phyloP scores from a whole-genome alignment of 2,113 vertebrate species.

The Buteo buteo region DNA sequence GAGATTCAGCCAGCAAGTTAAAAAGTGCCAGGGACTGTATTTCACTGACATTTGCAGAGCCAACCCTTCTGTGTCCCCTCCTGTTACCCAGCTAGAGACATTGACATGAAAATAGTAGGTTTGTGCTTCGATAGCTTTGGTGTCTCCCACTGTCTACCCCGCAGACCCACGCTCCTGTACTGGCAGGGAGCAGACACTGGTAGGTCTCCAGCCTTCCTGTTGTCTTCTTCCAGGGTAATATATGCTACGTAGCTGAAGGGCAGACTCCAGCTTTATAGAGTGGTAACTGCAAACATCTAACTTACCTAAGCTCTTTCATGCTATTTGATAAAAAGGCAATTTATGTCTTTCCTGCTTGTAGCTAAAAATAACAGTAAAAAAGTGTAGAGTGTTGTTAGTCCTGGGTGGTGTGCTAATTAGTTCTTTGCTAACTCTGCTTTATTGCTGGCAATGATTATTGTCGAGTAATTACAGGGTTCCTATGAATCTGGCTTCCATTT shows the following conservation, averaged over 20 bases:
- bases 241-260: neutral
- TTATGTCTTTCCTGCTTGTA: neutral
- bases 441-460: slow-evolving; percentile 3
- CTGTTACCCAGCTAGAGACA: neutral
- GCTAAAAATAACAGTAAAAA: slow-evolving; percentile 14
- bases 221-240: neutral
- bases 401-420: slow-evolving; percentile 13
- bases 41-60: neutral
- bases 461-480: slow-evolving; percentile 8
- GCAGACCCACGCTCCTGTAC: neutral
- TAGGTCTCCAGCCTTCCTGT: neutral
- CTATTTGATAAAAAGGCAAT: neutral
- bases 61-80: neutral
- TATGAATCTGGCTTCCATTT: neutral
- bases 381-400: neutral
- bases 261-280: neutral
- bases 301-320: neutral
- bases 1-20: neutral
- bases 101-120: neutral
- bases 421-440: slow-evolving; percentile 19
- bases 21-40: neutral
- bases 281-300: neutral
- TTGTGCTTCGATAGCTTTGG: neutral
- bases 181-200: neutral
- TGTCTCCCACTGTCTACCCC: neutral